Conservation (phyloP, 2,888 invertebrate species). For the Tiphia femorata region DNA sequence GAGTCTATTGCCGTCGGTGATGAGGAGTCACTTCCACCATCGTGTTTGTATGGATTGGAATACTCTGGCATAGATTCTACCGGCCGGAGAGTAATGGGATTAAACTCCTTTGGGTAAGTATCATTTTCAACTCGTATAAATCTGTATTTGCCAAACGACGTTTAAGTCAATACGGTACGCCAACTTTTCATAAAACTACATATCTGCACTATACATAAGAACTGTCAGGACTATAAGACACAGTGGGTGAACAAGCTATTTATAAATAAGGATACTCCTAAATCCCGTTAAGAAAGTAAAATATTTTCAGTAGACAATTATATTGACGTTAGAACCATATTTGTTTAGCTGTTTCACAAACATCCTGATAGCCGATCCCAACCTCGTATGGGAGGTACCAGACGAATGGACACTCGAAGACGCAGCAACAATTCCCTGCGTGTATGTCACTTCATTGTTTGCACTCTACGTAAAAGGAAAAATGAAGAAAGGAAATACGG, state of each 20-base stretch:
- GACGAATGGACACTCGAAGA: constrained; percentile 1
- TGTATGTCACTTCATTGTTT: background rate
- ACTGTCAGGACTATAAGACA: too few species aligned
- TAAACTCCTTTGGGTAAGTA: background rate
- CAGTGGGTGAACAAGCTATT: too few species aligned
- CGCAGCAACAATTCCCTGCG: background rate
- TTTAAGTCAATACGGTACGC: too few species aligned
- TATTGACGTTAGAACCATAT: too few species aligned
- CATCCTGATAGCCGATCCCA: constrained; percentile 58
- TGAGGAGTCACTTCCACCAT: too few species aligned
- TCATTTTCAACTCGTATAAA: background rate
- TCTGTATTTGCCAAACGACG: background rate
- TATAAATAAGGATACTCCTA: too few species aligned
- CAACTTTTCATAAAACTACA: too few species aligned
- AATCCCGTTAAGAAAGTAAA: too few species aligned
- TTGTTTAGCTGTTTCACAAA: constrained; percentile 68
- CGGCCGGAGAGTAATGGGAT: background rate
- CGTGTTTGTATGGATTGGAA: too few species aligned
- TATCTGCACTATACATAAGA: too few species aligned
- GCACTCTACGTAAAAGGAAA: background rate
- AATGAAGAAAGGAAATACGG: constrained; percentile 61
- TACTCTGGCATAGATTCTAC: background rate
- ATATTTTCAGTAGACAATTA: too few species aligned
- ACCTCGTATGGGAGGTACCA: background rate
- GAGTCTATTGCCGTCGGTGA: constrained; percentile 87